These are phyloP conservation scores for Electrona antarctica DNA, from an alignment of 2,113 vertebrate species.

Conservation along the genomic window DNA sequence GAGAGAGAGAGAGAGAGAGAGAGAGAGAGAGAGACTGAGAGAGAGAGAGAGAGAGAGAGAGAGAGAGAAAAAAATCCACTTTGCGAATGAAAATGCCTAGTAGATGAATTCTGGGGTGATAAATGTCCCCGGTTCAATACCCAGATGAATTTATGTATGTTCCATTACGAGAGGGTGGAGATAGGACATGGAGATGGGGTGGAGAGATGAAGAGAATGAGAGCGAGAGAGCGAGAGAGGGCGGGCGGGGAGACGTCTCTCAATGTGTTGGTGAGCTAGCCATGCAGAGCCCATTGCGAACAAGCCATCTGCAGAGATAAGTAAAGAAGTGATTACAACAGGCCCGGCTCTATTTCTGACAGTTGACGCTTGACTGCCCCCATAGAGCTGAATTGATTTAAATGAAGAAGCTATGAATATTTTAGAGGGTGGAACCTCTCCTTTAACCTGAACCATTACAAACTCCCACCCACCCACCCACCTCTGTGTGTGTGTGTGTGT, in stretches of 20 bases:
- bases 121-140: conserved; percentile 73
- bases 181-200: conserved; percentile 64
- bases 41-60: conserved; percentile 52
- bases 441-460: conserved; percentile 65
- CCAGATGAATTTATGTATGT: conserved; percentile 75
- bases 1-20: conserved; percentile 48
- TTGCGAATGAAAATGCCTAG: conserved; percentile 72
- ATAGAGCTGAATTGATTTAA: conserved; percentile 76
- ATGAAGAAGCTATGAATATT: conserved; percentile 83
- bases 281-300: conserved; percentile 71
- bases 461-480: conserved; percentile 26
- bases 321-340: conserved; percentile 78
- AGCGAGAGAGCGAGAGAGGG: conserved; percentile 3
- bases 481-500: conserved; percentile 6
- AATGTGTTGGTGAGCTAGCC: conserved; percentile 60
- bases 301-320: conserved; percentile 77
- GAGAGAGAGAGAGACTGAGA: conserved; percentile 25
- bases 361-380: conserved; percentile 69
- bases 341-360: conserved; percentile 75
- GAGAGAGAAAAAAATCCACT: conserved; percentile 41
- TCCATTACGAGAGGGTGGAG: conserved; percentile 68
- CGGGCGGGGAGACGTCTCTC: conserved; percentile 8
- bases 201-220: conserved; percentile 35
- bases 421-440: conserved; percentile 62
- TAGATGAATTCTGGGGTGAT: conserved; percentile 75